Percentiles rank a stretch among this genome's conserved stretches.
Conservation (phyloP, 2,888 invertebrate genomes). For the Atrina japonica region DNA sequence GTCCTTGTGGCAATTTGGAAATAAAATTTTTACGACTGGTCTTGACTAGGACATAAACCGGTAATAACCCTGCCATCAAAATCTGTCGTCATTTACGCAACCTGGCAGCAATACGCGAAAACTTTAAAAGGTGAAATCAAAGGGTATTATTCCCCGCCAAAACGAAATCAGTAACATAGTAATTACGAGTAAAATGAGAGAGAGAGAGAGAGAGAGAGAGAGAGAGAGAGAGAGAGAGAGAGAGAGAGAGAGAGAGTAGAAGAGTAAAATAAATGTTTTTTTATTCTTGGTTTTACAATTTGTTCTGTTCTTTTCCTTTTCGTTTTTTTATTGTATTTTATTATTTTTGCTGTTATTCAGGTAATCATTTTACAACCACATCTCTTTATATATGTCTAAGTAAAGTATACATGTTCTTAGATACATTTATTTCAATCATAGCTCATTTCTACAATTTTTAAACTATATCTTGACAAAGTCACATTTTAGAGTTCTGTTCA, state of each 20-base stretch:
- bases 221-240: conserved; percentile 18
- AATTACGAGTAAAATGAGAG: not conserved
- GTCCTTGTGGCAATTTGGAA: conserved; percentile 25
- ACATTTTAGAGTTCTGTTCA: too few relatives aligned
- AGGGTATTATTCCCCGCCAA: not conserved
- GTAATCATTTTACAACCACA: too few relatives aligned
- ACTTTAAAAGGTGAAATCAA: not conserved
- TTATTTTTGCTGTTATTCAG: too few relatives aligned
- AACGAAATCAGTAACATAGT: not conserved
- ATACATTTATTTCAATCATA: too few relatives aligned
- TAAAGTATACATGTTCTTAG: too few relatives aligned
- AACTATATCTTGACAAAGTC: too few relatives aligned
- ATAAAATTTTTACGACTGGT: conserved; percentile 24
- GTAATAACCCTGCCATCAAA: conserved; percentile 22
- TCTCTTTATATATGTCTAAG: too few relatives aligned
- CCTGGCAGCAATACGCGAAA: conserved; percentile 6
- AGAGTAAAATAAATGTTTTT: too few relatives aligned
- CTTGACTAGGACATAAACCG: conserved; percentile 23
- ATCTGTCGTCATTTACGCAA: conserved; percentile 23
- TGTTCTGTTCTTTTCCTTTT: too few relatives aligned
- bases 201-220: conserved; percentile 17
- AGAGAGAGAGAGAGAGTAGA: not conserved
- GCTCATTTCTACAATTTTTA: too few relatives aligned
- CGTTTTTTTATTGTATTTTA: too few relatives aligned
- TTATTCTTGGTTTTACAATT: too few relatives aligned